A percentile compares a stretch with the other conserved stretches of the same genome.
These are phyloP conservation scores for Tauraco hartlaubi DNA, from an alignment of 2,797 vertebrate genomes.

Conservation along the genomic window DNA sequence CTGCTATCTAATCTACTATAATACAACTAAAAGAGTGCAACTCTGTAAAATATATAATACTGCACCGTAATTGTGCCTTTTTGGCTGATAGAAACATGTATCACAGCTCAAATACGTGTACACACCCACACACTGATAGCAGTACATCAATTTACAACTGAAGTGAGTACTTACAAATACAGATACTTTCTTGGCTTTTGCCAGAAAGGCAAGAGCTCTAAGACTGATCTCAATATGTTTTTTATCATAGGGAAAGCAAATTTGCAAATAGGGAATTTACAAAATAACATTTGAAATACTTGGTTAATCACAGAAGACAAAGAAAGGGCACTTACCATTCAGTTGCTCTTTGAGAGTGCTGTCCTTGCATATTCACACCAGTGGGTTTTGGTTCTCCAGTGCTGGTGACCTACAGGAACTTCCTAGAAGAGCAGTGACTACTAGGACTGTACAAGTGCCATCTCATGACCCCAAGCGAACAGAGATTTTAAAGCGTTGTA, in stretches of 20 bases:
- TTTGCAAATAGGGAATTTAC: not conserved
- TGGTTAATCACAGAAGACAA: not conserved
- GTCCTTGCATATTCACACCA: slow-evolving; percentile 73
- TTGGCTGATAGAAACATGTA: not conserved
- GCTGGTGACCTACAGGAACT: slow-evolving; percentile 52
- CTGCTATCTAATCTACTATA: not conserved
- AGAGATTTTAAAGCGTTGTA: not conserved
- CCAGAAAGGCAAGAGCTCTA: not conserved
- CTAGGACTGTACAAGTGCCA: slow-evolving; percentile 35
- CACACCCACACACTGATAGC: not conserved
- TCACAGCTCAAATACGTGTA: not conserved
- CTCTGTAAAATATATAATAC: not conserved
- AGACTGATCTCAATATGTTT: not conserved
- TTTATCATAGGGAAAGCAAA: not conserved
- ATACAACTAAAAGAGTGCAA: not conserved
- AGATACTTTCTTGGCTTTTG: not conserved
- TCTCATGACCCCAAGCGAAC: not conserved
- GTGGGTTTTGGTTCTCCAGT: slow-evolving; percentile 58
- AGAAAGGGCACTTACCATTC: slow-evolving; percentile 10
- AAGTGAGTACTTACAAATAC: not conserved
- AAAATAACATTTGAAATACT: not conserved
- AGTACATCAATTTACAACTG: not conserved
- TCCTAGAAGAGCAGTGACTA: slow-evolving; percentile 42
- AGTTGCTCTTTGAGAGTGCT: slow-evolving; percentile 65
- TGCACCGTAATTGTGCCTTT: slow-evolving; percentile 19